These are phyloP conservation scores for Aphelinus certus DNA, from an alignment of 1,140 invertebrate genomes.

Conservation along the genomic window DNA sequence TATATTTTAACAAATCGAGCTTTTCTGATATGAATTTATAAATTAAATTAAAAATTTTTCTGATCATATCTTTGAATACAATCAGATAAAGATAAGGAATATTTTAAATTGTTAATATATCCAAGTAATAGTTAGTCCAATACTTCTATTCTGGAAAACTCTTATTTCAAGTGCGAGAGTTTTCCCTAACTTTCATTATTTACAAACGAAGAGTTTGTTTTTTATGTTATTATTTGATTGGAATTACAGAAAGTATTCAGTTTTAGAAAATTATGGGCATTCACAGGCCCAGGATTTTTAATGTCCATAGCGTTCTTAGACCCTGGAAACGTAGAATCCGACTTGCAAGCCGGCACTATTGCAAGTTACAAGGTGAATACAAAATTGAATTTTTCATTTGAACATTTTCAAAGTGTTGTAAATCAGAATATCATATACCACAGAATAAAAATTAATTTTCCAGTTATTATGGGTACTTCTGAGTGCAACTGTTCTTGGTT, in stretches of 20 bases:
- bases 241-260: conserved; percentile 71
- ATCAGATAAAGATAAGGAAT: no score
- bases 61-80: no score
- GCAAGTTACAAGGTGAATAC: conserved; percentile 78
- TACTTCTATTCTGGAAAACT: not conserved
- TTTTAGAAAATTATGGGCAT: conserved; percentile 90
- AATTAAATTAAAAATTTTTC: no score
- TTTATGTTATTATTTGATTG: not conserved
- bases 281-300: conserved; percentile 90
- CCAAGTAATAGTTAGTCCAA: not conserved
- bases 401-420: not conserved
- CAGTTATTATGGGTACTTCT: conserved; percentile 89
- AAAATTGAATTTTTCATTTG: not conserved
- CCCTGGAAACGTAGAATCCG: conserved; percentile 93
- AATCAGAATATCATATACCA: not conserved
- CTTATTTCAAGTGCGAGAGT: no score
- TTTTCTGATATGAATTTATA: no score
- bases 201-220: not conserved
- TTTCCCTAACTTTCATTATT: no score
- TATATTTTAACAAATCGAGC: no score
- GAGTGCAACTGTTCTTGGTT: conserved; percentile 83
- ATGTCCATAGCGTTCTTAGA: conserved; percentile 95
- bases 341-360: conserved; percentile 85
- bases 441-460: conserved; percentile 46
- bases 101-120: no score